Conservation (phyloP, 2,113 vertebrate species). For the Dipodomys ordii region DNA sequence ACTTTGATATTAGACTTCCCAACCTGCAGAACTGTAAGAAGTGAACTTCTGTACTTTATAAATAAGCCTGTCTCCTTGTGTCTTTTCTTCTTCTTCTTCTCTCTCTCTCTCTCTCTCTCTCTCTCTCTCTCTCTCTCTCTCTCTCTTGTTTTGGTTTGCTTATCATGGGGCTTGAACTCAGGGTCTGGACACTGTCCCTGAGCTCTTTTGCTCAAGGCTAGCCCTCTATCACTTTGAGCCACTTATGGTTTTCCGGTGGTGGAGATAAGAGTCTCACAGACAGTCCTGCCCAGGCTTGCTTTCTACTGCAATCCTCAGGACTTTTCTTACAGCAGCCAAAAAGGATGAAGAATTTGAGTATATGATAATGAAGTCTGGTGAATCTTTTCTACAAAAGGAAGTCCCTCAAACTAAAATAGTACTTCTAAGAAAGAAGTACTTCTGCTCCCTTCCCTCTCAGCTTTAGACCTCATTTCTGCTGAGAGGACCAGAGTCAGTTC, state of each 20-base stretch:
- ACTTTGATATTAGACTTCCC: background rate
- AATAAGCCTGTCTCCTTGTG: background rate
- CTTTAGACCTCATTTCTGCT: background rate
- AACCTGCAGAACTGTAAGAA: background rate
- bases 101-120: too few relatives aligned
- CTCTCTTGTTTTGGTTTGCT: too few relatives aligned
- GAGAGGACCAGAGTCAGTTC: slow-evolving; percentile 10
- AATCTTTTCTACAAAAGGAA: background rate
- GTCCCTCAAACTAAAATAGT: background rate
- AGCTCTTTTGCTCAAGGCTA: too few relatives aligned
- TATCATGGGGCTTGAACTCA: too few relatives aligned
- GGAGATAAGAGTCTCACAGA: too few relatives aligned
- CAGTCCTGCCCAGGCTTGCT: too few relatives aligned
- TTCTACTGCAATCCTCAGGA: background rate
- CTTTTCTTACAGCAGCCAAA: background rate
- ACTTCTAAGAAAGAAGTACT: background rate
- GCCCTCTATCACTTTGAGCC: too few relatives aligned
- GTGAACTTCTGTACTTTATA: background rate
- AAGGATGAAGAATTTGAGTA: too few relatives aligned
- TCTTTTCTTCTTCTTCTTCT: background rate
- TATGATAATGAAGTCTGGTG: background rate
- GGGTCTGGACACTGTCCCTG: too few relatives aligned
- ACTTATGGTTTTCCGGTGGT: too few relatives aligned
- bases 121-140: too few relatives aligned
- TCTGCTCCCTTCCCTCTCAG: background rate